Base-by-base conservation (phyloP, 2,797 vertebrate species). In the Rachycentron canadum region DNA sequence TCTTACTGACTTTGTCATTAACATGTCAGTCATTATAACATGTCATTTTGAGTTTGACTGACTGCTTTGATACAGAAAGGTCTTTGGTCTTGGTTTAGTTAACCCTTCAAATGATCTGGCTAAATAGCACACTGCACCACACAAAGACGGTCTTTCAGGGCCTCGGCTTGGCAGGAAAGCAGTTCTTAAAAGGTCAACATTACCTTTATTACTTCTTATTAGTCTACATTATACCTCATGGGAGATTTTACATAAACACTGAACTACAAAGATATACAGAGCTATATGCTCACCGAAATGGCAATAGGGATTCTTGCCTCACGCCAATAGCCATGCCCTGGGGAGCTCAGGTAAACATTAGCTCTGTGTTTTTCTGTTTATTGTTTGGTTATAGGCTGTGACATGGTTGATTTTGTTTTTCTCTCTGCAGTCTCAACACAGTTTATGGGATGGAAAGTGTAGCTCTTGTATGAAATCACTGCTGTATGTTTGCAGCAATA, bases 191-290 rank as follows among this genome's bases (percentile, higher is more conserved):
- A 86, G 89, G 85, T 92, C 86, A 93, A 80, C 79, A 58, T 79
- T 81, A 88, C 77, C 86, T 88, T 92, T 93, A 90, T 92, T 88
- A 85, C 82, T 78, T 83, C 73, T 73, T 93, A 92, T 92, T 92
- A 91, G 89, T 80, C 81, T 69, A 63, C 74, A 78, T 84, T 79
- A 84, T 76, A 81, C 62, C 91, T 84, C 88, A 66, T 66, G 86
- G 88, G 87, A 81, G 73, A 72, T 86, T 88, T 90, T 83, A 85
- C 81, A 86, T 91, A 91, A 92, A 91, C 79, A 90, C 70, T 82
- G 83, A 72, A 76, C 66, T 73, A 76, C 71, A 71, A n/a, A n/a
- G n/a, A n/a, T n/a, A n/a, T n/a, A n/a, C n/a, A n/a, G n/a, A n/a
- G 65, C 58, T 69, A 57, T 78, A 85, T 56, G 43, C 76, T 79